Base-by-base conservation (phyloP, 2,113 vertebrate species). In the Gallinago undulata region DNA sequence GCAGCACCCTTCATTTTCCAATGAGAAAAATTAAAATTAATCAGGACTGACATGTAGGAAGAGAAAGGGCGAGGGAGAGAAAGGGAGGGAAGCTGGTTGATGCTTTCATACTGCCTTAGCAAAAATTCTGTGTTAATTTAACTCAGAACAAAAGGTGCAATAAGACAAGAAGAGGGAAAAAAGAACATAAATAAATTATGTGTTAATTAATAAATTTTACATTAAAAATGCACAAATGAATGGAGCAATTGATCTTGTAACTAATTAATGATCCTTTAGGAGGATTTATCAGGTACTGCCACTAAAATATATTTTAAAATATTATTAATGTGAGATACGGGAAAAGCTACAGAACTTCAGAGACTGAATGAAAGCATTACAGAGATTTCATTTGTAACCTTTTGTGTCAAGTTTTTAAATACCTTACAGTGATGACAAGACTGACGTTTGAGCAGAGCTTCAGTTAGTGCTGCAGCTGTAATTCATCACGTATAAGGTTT, bases 351-450 rank as follows among this genome's bases (percentile, higher is more conserved):
- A 63, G 50, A 53, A 39, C 48, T 96, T 86, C 64, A 89, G 75
- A 76, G 13, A 30, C 68, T 72, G 12, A 72, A 57, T 86, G 47
- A 67, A 62, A 74, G 19, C 62, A 89, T 81, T 89, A 84, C 9
- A 72, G 35, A 87, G 80, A 92, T 94, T 92, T 88, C 19, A 91
- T 94, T 87, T 95, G 31, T 92, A 91, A 90, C 8, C 22, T 56
- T 87, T 84, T 90, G 30, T 92, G 57, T 50, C 9, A 55, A 84
- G 66, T 53, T 91, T 94, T 95, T 91, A 90, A 93, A 60, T 88
- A 55, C 35, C 19, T 95, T 82, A 86, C 45, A 87, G 30, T 76
- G 76, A 85, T 28, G 66, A 93, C 51, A 90, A 93, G 66, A 73
- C 68, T 84, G 55, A 47, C 74, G 57, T 74, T 93, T 60, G 84